Evolutionary conservation across 2,888 invertebrate species (phyloP), one percentile per base, ranked within the genome.

Genomic region (Calliphora vomitoria): DNA sequence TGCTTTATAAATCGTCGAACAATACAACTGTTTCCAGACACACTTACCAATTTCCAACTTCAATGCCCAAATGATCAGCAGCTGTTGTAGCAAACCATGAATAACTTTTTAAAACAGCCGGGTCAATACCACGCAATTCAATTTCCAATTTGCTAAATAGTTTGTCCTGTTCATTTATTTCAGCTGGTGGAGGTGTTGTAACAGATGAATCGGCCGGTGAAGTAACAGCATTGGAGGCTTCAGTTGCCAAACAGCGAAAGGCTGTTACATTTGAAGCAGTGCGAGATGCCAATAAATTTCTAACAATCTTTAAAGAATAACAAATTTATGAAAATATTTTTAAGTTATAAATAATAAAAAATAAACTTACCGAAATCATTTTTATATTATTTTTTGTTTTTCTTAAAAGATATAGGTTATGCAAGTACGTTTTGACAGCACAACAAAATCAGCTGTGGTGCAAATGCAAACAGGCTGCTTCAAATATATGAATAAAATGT

Each of bases 71-170:
- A 94, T 98, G 96, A 55, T 95, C 95, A 0, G 98, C 98, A 47
- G 98, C 96, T 82, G 96, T 96, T 6, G 95, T 95, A 35, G 97
- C 96, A 94, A 98, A 99, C 95, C 96, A 96, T 15, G 96, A 96
- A 92, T 98, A 99, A 94, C 98, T 99, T 88, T 96, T 95, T 31
- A 99, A 93, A 0, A 99, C 98, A 0, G 97, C 97, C 2, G 96
- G 96, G 93, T 99, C 99, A 91, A 98, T 96, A 18, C 98, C 97
- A 92, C 96, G 95, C 90, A 98, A 95, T 94, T 99, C 98, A 84
- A 99, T 92, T 93, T 97, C 97, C 10, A 99, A 94, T 90, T 95
- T 95, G 93, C 96, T 97, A 91, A 96, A 98, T 55, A 99, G 94
- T 93, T 96, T 97, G 91, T 98, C 98, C 35, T 91, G 90, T 68